These are phyloP conservation scores for Petrolisthes manimaculis DNA, from an alignment of 2,888 invertebrate species.

Conservation along the genomic window DNA sequence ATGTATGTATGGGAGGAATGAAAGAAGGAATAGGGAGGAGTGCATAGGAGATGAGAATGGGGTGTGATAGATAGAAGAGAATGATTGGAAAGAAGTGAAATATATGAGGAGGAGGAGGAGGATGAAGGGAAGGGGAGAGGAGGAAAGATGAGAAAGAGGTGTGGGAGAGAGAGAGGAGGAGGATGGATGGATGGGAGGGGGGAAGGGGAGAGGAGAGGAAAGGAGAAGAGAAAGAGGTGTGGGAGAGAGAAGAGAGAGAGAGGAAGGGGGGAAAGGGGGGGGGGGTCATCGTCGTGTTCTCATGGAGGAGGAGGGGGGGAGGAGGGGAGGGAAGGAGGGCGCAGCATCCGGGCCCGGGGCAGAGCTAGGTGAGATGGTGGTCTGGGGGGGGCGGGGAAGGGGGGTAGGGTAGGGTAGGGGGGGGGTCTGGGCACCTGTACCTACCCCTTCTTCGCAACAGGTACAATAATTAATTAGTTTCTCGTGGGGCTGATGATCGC, in stretches of 20 bases:
- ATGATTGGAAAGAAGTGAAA: too few species aligned
- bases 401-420: not conserved
- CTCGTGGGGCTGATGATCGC: slow-evolving; percentile 1
- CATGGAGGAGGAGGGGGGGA: slow-evolving; percentile 12
- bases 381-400: not conserved
- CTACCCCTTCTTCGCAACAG: slow-evolving; percentile 11
- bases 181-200: too few species aligned
- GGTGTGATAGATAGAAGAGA: too few species aligned
- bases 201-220: too few species aligned
- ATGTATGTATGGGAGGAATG: too few species aligned
- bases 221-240: not conserved
- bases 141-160: not conserved
- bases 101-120: too few species aligned
- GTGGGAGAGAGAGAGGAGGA: slow-evolving; percentile 1
- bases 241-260: slow-evolving; percentile 29
- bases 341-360: slow-evolving; percentile 64
- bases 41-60: too few species aligned
- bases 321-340: slow-evolving; percentile 30
- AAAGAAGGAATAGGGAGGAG: too few species aligned
- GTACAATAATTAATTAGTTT: slow-evolving; percentile 14
- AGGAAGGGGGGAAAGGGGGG: slow-evolving; percentile 8
- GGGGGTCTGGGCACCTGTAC: not conserved
- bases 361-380: slow-evolving; percentile 23
- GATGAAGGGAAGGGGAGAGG: too few species aligned
- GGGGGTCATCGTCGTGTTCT: slow-evolving; percentile 25